phyloP scores from a whole-genome alignment of 2,113 vertebrate genomes.

The Vulpes ferrilata region DNA sequence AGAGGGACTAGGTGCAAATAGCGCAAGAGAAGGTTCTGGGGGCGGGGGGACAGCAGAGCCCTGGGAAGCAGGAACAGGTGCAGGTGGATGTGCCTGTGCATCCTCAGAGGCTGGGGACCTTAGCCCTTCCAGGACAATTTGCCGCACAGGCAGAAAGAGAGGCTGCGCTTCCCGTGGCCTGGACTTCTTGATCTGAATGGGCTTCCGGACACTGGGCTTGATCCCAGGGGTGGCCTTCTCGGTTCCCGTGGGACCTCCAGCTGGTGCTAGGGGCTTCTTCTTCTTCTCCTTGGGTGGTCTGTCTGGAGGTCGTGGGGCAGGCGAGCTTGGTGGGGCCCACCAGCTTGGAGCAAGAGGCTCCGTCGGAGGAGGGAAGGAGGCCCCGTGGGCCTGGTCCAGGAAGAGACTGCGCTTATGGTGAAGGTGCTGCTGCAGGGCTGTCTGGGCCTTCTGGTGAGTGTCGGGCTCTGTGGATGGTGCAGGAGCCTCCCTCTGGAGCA shows the following conservation, averaged over 20 bases:
- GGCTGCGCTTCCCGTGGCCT: conserved; percentile 94
- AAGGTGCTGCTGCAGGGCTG: conserved; percentile 97
- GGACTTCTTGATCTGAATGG: conserved; percentile 94
- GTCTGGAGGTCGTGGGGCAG: conserved; percentile 83
- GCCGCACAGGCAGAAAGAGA: conserved; percentile 92
- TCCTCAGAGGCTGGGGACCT: conserved; percentile 76
- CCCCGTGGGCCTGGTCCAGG: conserved; percentile 84
- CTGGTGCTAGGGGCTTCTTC: conserved; percentile 88
- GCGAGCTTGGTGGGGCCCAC: conserved; percentile 88
- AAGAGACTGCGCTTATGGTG: conserved; percentile 97
- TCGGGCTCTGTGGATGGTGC: conserved; percentile 26
- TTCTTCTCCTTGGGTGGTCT: conserved; percentile 95
- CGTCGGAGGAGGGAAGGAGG: conserved; percentile 68
- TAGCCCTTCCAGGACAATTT: conserved; percentile 92
- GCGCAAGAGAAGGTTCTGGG: conserved; percentile 84
- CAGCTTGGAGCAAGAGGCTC: conserved; percentile 92
- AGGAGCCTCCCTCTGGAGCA: conserved; percentile 81
- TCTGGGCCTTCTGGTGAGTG: conserved; percentile 94
- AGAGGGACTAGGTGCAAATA: conserved; percentile 81
- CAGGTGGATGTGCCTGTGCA: conserved; percentile 77
- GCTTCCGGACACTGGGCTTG: conserved; percentile 91
- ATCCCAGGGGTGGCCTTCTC: conserved; percentile 88
- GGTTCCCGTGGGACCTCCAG: conserved; percentile 17
- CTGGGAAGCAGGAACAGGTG: conserved; percentile 78
- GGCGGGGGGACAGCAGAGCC: conserved; percentile 71